A percentile compares a stretch with the other conserved stretches of the same genome.
These are phyloP conservation scores for Sebastes jordani DNA, from an alignment of 2,797 vertebrate species.

Conservation along the genomic window DNA sequence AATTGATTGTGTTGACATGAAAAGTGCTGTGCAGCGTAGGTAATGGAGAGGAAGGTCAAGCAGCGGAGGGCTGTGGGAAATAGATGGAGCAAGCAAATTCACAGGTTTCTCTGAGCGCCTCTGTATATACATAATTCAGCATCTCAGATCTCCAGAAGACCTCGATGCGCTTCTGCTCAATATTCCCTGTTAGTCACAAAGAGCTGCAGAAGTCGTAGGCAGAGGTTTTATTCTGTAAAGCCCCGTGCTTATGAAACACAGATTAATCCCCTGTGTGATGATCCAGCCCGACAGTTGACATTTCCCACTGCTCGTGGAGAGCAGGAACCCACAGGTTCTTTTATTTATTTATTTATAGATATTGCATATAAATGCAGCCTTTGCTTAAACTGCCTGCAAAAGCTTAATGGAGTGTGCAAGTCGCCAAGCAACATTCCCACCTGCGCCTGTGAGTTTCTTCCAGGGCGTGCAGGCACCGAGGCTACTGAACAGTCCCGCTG, in stretches of 20 bases:
- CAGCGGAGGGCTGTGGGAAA: constrained; percentile 15
- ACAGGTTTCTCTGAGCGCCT: constrained; percentile 37
- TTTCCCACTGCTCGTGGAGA: constrained; percentile 48
- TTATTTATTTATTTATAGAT: constrained; percentile 47
- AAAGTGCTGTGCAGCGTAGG: constrained; percentile 36
- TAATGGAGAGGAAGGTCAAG: constrained; percentile 61
- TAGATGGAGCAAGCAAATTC: constrained; percentile 37
- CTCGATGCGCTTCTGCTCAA: constrained; percentile 53
- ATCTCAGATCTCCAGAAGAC: constrained; percentile 45
- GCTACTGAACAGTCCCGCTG: constrained; percentile 41
- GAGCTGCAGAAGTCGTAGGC: constrained; percentile 38
- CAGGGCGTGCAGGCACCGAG: constrained; percentile 19
- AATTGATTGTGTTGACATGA: constrained; percentile 59
- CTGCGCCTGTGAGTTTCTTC: constrained; percentile 53
- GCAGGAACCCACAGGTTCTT: constrained; percentile 40
- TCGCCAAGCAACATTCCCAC: constrained; percentile 56
- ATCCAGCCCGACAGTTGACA: constrained; percentile 58
- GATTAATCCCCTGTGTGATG: constrained; percentile 66
- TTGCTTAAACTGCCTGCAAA: constrained; percentile 62
- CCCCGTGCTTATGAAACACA: constrained; percentile 36
- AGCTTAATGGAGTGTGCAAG: constrained; percentile 69
- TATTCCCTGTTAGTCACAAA: constrained; percentile 61
- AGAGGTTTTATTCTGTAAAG: constrained; percentile 56
- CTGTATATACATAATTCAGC: constrained; percentile 65
- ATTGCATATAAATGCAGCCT: constrained; percentile 61